Conservation (phyloP, 2,797 vertebrate species). For the Rhynchonycteris naso region DNA sequence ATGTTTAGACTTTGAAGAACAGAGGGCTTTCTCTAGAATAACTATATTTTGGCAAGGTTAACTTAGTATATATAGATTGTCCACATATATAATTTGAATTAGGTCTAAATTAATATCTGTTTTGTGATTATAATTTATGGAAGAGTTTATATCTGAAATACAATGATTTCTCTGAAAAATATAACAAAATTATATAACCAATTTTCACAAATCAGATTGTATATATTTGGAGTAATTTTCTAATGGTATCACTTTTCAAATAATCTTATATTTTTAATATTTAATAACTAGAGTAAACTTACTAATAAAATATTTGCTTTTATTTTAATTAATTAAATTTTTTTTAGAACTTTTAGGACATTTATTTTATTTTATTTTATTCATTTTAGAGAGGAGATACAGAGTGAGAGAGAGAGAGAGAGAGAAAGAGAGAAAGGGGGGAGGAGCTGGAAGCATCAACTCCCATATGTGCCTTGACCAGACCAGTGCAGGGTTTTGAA, state of each 20-base stretch:
- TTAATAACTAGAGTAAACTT: neutral
- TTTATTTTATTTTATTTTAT: no score
- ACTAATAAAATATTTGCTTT: conserved; percentile 6
- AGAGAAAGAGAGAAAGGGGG: no score
- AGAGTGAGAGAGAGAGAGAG: no score
- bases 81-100: conserved; percentile 16
- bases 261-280: conserved; percentile 13
- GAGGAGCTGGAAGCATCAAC: no score
- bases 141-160: neutral
- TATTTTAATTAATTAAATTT: no score
- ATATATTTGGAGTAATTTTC: neutral
- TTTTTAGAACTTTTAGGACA: no score
- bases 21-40: neutral
- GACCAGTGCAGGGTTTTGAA: no score
- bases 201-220: neutral
- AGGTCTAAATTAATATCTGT: neutral
- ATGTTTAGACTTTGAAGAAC: conserved; percentile 27
- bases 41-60: neutral
- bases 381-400: no score
- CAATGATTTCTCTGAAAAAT: conserved; percentile 23
- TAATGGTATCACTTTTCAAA: neutral
- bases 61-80: neutral
- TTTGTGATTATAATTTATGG: conserved; percentile 19
- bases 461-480: no score
- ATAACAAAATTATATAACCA: neutral